These are phyloP conservation scores for Bubalus kerabau DNA, from an alignment of 2,113 vertebrate species.

Conservation along the genomic window DNA sequence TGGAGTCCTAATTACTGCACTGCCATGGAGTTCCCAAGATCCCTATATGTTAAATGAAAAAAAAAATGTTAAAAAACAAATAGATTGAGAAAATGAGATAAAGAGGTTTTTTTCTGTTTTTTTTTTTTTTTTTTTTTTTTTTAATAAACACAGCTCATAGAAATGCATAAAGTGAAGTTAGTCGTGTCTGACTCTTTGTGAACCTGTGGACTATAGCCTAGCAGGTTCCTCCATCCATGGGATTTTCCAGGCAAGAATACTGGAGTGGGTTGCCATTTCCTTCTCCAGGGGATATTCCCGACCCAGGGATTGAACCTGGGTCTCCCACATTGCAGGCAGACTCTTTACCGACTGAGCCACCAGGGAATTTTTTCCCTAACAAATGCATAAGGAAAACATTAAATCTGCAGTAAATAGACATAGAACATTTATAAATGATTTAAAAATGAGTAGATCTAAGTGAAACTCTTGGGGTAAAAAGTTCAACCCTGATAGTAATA, in stretches of 20 bases:
- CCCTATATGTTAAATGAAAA: not conserved
- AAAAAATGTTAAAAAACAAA: not conserved
- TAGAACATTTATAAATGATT: not conserved
- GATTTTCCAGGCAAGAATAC: not conserved
- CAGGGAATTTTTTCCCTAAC: not conserved
- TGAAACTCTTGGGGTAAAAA: not conserved
- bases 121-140: not conserved
- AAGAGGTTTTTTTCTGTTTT: rapidly evolving
- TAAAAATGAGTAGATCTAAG: not conserved
- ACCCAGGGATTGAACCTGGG: not conserved
- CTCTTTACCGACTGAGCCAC: not conserved
- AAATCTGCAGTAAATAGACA: not conserved
- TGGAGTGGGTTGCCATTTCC: not conserved
- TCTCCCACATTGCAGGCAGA: not conserved
- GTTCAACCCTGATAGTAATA: not conserved
- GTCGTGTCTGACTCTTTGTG: not conserved
- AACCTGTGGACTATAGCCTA: not conserved
- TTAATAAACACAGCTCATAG: not conserved
- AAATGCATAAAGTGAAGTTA: not conserved
- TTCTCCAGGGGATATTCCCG: not conserved
- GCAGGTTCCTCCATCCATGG: not conserved
- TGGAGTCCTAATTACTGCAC: not conserved
- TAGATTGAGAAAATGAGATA: not conserved
- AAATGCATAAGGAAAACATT: not conserved
- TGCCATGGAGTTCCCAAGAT: not conserved